Conservation (phyloP, 2,888 invertebrate genomes). For the Lasioglossum morio region DNA sequence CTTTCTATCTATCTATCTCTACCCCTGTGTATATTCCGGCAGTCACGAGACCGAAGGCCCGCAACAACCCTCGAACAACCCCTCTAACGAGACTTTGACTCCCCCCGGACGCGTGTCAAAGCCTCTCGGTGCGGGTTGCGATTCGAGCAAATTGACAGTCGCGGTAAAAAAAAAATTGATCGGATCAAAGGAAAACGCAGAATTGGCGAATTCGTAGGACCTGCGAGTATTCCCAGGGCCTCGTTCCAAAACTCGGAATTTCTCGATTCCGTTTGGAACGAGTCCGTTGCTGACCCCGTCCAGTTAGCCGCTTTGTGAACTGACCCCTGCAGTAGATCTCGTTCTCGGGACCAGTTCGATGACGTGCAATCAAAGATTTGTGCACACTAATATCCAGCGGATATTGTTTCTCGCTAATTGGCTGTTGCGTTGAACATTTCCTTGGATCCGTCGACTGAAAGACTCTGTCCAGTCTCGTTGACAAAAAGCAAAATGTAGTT, state of each 20-base stretch:
- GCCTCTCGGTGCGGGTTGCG: background rate
- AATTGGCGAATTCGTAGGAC: background rate
- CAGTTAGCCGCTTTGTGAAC: constrained; percentile 29
- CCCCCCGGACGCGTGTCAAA: background rate
- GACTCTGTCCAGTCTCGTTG: background rate
- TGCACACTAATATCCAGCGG: constrained; percentile 20
- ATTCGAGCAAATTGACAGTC: background rate
- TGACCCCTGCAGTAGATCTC: constrained; percentile 8
- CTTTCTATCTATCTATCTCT: background rate
- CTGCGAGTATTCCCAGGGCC: background rate
- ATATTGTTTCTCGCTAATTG: constrained; percentile 34
- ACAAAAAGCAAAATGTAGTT: background rate
- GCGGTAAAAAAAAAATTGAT: background rate
- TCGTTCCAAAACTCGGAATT: background rate
- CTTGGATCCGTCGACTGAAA: background rate
- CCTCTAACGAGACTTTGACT: constrained; percentile 6
- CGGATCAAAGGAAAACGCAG: background rate
- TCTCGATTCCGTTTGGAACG: constrained; percentile 12
- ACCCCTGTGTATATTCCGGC: constrained; percentile 28
- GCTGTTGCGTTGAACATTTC: background rate
- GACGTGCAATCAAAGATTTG: constrained; percentile 1
- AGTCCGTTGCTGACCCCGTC: background rate
- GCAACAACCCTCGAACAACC: constrained; percentile 14
- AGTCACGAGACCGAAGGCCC: constrained; percentile 51
- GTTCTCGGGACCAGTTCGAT: constrained; percentile 57